Evolutionary conservation across 2,797 vertebrate genomes (phyloP), one percentile per base, ranked within the genome.

Genomic region (Onychomys torridus): DNA sequence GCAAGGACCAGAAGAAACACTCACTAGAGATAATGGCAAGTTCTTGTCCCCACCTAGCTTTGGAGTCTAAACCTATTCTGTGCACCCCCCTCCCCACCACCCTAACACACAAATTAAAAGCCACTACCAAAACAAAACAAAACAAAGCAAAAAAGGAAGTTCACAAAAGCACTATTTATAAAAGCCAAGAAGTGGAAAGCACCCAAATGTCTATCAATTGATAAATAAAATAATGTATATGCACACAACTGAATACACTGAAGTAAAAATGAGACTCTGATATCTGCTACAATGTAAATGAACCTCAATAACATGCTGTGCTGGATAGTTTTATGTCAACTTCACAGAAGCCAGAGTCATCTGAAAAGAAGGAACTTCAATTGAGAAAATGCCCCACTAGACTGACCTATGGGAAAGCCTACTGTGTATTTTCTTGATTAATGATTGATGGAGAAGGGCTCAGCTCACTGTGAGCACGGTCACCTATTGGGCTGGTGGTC

Each of bases 211-310:
- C 65, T 8, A 78, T 7, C 79, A 49, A 69, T 0, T 21, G 34
- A 67, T 67, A 71, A 84, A 90, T 52, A 88, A 21, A 25, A 61
- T 25, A 61, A 61, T 25, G 19, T n/a, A 6, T 40, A 75, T 32
- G 40, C 43, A 55, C 14, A 61, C 55, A 78, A 49, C 0, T 81
- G 71, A 91, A n/a, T 46, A 88, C 13, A 76, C 5, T 11, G 16
- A 69, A 86, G 67, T 75, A 92, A 91, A 89, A 96, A 88, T 49
- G 32, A 95, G 81, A 55, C 88, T 90, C 77, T 92, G 69, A 57
- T 25, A 85, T 43, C 43, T 12, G 43, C 90, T 37, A 89, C 25
- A 73, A 89, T 8, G 65, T 0, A 61, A 61, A 78, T 43, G 17
- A 89, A 92, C 27, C 63, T 91, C 69, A 65, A 91, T 90, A 90